Percentiles rank a stretch among this genome's conserved stretches.
phyloP scores from a whole-genome alignment of 2,113 vertebrate species.

The Erythrolamprus reginae region DNA sequence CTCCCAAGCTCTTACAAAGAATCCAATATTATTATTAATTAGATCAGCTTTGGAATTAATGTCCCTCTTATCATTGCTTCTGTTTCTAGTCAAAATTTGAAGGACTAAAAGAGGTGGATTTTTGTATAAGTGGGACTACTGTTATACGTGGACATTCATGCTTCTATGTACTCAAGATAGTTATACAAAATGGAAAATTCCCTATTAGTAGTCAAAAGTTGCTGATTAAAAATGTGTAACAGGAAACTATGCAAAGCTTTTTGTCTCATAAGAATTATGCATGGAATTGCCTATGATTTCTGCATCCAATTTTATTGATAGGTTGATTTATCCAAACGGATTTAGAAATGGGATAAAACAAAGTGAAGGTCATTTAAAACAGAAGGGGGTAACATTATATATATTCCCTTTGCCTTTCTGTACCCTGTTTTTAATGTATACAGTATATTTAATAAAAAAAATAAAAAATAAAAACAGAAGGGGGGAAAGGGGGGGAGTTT shows the following conservation, averaged over 20 bases:
- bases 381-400: no score
- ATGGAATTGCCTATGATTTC: not conserved
- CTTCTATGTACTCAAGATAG: not conserved
- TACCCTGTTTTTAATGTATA: no score
- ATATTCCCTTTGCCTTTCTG: no score
- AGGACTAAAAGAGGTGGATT: not conserved
- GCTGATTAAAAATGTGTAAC: not conserved
- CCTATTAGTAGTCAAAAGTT: not conserved
- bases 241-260: not conserved
- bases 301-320: not conserved
- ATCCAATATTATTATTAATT: not conserved
- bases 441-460: no score
- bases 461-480: no score
- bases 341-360: not conserved
- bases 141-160: not conserved
- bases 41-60: not conserved
- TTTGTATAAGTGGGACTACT: not conserved
- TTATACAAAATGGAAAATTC: not conserved
- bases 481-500: no score
- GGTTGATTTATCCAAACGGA: not conserved
- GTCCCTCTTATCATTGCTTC: not conserved
- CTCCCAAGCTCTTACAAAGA: not conserved
- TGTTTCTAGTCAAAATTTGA: not conserved
- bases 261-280: not conserved
- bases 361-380: not conserved